Conservation (phyloP, 2,888 invertebrate species). For the Melolontha melolontha region DNA sequence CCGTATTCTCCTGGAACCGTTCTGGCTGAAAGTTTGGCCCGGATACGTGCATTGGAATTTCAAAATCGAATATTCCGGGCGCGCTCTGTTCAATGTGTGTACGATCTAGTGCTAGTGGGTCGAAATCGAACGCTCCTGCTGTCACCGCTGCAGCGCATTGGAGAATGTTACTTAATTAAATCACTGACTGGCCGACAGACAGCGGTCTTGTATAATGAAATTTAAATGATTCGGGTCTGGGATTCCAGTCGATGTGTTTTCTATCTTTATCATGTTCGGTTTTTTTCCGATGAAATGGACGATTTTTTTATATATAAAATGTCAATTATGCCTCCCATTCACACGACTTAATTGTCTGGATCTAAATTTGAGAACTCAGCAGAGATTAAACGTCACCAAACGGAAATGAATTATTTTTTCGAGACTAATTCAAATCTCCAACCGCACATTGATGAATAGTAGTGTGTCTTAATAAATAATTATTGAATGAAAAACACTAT, state of each 20-base stretch:
- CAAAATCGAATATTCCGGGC: conserved; percentile 49
- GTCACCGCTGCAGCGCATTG: conserved; percentile 47
- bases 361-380: too few species aligned
- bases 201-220: conserved; percentile 42
- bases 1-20: neutral
- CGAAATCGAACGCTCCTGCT: conserved; percentile 44
- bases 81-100: conserved; percentile 43
- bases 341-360: conserved; percentile 13
- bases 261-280: conserved; percentile 2
- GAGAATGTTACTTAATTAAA: conserved; percentile 59
- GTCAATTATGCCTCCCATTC: conserved; percentile 15
- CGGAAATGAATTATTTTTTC: too few species aligned
- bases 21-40: conserved; percentile 45
- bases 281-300: conserved; percentile 4
- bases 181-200: conserved; percentile 52
- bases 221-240: conserved; percentile 29
- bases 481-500: too few species aligned
- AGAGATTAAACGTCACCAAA: too few species aligned
- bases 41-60: conserved; percentile 46
- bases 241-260: conserved; percentile 14
- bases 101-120: neutral
- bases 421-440: too few species aligned
- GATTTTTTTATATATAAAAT: neutral
- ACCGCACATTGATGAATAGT: too few species aligned
- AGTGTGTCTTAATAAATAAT: too few species aligned